Evolutionary conservation across 2,797 vertebrate genomes (phyloP).

Genomic region (Karalla daura): DNA sequence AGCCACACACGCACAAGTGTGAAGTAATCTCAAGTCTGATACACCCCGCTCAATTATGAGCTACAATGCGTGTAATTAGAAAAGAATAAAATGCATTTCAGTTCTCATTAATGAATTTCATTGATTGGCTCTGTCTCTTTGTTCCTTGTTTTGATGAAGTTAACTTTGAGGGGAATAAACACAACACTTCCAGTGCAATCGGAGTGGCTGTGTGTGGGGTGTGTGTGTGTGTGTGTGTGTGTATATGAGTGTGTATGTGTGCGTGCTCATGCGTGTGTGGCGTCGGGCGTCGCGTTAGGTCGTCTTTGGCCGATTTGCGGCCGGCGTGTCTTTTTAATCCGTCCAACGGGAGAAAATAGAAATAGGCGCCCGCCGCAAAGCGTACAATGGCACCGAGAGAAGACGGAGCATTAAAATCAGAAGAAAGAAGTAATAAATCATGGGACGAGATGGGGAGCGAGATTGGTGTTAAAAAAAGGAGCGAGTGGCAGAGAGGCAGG

Average conservation of each 20-base stretch:
- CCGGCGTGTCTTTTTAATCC: conserved; percentile 68
- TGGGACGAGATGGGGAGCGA: conserved; percentile 25
- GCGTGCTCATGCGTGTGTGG: conserved; percentile 50
- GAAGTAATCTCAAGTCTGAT: conserved; percentile 80
- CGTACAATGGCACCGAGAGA: conserved; percentile 45
- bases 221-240: conserved; percentile 47
- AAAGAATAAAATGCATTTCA: conserved; percentile 84
- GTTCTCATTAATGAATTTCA: conserved; percentile 84
- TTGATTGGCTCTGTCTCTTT: conserved; percentile 81
- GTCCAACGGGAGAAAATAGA: conserved; percentile 71
- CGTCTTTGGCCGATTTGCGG: conserved; percentile 65
- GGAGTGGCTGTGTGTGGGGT: conserved; percentile 35
- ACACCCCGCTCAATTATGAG: conserved; percentile 83
- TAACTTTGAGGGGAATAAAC: conserved; percentile 79
- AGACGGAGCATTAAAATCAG: conserved; percentile 62
- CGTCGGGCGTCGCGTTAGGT: conserved; percentile 32
- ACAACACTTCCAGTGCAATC: conserved; percentile 71
- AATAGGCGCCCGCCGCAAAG: conserved; percentile 65
- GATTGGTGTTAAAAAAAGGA: conserved; percentile 55
- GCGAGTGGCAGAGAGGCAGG: conserved; percentile 25
- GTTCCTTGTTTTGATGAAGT: conserved; percentile 81
- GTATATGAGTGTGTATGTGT: too few relatives aligned
- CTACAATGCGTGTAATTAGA: conserved; percentile 86
- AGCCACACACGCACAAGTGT: conserved; percentile 48
- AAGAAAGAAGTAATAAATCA: conserved; percentile 75